Base-by-base conservation (phyloP, 2,888 invertebrate genomes). In the Hermaeophaga mercurialis region DNA sequence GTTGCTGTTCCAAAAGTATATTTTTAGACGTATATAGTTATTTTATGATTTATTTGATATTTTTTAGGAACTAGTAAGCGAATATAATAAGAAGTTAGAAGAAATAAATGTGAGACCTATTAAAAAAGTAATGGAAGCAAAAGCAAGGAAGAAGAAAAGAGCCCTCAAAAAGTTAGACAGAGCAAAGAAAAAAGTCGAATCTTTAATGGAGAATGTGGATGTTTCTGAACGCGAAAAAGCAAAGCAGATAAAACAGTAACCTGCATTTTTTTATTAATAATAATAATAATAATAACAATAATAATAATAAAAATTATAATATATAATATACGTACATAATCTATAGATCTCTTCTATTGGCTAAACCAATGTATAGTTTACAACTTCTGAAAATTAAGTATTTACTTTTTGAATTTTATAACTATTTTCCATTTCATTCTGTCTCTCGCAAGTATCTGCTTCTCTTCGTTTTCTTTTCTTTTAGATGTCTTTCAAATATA, bases 41-140 rank as follows among this genome's bases (percentile, higher is more conserved):
- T 24, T 15, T 6, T n/a, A n/a, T n/a, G n/a, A n/a, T n/a, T n/a
- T n/a, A n/a, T 22, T 22, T 22, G 3, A 6, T 22, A 5, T 6
- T 22, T 22, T 77, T 9, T 76, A 88, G 85, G 90, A 89, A 77
- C 81, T 92, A 50, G 86, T 92, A 0, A 86, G 90, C 33, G 91
- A 95, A 70, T 97, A 97, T 75, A 87, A 89, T 66, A 89, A 89
- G 63, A 84, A 86, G 67, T 78, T 90, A 9, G 84, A 88, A 74
- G 96, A 95, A 65, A 86, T 99, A 31, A 94, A 99, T 78, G 91
- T 90, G 0, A 84, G 96, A 59, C 96, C 99, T 9, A 96, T 98
- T 60, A 99, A 98, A 80, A 99, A 99, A 79, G 92, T 99, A 0
- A 86, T 96, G 66, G 96, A 99, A 80, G 99, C 99, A 0, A 98